Percentiles rank a stretch among this genome's conserved stretches.
These are phyloP conservation scores for Biston betularia DNA, from an alignment of 2,888 invertebrate genomes.

Conservation along the genomic window DNA sequence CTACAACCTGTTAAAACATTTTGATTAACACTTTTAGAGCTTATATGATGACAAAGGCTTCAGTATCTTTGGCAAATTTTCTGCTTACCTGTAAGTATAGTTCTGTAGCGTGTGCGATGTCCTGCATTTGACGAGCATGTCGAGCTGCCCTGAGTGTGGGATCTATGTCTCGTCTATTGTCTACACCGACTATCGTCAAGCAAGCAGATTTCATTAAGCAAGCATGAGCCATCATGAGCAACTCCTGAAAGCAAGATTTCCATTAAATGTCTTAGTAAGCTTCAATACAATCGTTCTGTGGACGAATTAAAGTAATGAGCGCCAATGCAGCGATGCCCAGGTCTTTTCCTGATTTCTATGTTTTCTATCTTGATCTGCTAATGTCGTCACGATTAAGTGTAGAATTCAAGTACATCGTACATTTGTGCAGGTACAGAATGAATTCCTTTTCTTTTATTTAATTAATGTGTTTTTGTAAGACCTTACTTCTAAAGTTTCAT, in stretches of 20 bases:
- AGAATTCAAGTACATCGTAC: too few relatives aligned
- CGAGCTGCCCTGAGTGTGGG: constrained; percentile 66
- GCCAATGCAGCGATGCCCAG: too few relatives aligned
- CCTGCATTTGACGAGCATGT: constrained; percentile 74
- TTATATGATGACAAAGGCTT: not conserved
- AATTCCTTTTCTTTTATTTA: too few relatives aligned
- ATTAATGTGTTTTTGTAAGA: not conserved
- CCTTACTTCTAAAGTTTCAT: constrained; percentile 69
- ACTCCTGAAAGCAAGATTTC: constrained; percentile 57
- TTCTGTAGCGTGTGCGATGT: constrained; percentile 66
- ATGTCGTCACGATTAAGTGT: too few relatives aligned
- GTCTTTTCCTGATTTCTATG: too few relatives aligned
- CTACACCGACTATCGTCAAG: constrained; percentile 53
- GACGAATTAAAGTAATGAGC: too few relatives aligned
- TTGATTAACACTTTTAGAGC: not conserved
- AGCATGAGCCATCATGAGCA: constrained; percentile 74
- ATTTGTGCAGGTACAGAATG: too few relatives aligned
- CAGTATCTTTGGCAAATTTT: not conserved
- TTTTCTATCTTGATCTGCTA: too few relatives aligned
- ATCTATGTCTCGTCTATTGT: constrained; percentile 46
- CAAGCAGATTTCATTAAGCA: constrained; percentile 64
- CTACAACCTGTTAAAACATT: constrained; percentile 52
- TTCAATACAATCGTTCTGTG: not conserved
- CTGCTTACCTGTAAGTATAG: constrained; percentile 67
- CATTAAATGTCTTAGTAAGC: too few relatives aligned